Evolutionary conservation across 2,797 vertebrate species (phyloP).

Genomic region (Spea hammondii): DNA sequence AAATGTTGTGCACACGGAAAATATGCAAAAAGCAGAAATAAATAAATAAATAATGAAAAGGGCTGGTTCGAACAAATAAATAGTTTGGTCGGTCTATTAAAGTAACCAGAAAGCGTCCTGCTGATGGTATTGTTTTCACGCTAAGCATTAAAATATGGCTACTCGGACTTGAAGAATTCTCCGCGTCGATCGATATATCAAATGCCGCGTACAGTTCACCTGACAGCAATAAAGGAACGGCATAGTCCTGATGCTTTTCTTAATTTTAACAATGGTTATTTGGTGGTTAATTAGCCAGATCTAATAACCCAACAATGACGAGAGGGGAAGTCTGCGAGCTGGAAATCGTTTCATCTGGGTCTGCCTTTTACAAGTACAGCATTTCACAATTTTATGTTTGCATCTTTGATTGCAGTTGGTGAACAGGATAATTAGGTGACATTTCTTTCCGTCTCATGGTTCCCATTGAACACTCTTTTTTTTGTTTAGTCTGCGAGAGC

Average conservation of each 20-base stretch:
- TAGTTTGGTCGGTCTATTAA: background rate
- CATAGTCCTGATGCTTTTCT: conserved; percentile 55
- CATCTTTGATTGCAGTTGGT: conserved; percentile 35
- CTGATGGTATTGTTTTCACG: conserved; percentile 62
- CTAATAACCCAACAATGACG: conserved; percentile 62
- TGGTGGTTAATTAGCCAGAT: conserved; percentile 59
- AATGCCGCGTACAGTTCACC: conserved; percentile 60
- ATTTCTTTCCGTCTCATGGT: background rate
- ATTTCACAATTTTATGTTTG: conserved; percentile 39
- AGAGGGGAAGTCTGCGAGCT: conserved; percentile 52
- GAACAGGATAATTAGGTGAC: conserved; percentile 39
- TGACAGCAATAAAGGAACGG: conserved; percentile 56
- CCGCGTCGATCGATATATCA: conserved; percentile 57
- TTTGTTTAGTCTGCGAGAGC: no score
- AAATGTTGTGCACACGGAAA: background rate
- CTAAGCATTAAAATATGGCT: conserved; percentile 60
- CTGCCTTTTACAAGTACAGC: conserved; percentile 22
- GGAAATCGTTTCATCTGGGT: conserved; percentile 31
- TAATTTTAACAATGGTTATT: conserved; percentile 57
- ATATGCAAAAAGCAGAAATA: conserved; percentile 16
- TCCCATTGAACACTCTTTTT: no score
- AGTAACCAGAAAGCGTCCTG: conserved; percentile 52
- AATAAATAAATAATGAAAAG: conserved; percentile 19
- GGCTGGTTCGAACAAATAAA: background rate
- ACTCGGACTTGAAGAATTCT: conserved; percentile 60